A percentile compares a stretch with the other conserved stretches of the same genome.
phyloP scores from a whole-genome alignment of 2,888 invertebrate genomes.

The Cryptosula pallasiana region DNA sequence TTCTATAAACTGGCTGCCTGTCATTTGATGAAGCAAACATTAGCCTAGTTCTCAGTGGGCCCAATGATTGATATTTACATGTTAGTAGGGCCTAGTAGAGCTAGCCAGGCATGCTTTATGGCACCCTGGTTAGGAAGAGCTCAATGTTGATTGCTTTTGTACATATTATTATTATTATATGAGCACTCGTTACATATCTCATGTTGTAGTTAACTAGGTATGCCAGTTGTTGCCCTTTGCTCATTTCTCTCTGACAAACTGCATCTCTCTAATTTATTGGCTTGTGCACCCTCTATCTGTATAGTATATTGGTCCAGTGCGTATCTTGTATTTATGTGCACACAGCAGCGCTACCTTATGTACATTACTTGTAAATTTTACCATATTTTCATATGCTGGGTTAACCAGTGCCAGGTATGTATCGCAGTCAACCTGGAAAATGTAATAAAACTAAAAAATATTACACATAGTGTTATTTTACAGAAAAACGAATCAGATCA shows the following conservation, averaged over 20 bases:
- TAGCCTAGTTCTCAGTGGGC: too few relatives aligned
- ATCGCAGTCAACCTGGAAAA: not conserved
- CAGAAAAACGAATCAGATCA: too few relatives aligned
- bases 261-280: slow-evolving; percentile 18
- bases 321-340: not conserved
- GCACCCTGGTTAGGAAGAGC: too few relatives aligned
- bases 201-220: too few relatives aligned
- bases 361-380: slow-evolving; percentile 20
- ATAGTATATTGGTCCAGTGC: not conserved
- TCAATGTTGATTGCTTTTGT: not conserved
- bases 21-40: too few relatives aligned
- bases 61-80: too few relatives aligned
- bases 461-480: too few relatives aligned
- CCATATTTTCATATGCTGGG: slow-evolving; percentile 18
- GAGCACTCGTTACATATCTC: not conserved
- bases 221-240: not conserved
- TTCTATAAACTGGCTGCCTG: too few relatives aligned
- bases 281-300: not conserved
- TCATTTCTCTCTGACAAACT: not conserved
- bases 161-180: too few relatives aligned
- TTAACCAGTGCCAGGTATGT: not conserved
- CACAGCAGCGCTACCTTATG: not conserved
- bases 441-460: slow-evolving; percentile 7
- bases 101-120: too few relatives aligned
- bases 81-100: too few relatives aligned